Conservation (phyloP, 2,888 invertebrate species). For the Drosophila borborema region DNA sequence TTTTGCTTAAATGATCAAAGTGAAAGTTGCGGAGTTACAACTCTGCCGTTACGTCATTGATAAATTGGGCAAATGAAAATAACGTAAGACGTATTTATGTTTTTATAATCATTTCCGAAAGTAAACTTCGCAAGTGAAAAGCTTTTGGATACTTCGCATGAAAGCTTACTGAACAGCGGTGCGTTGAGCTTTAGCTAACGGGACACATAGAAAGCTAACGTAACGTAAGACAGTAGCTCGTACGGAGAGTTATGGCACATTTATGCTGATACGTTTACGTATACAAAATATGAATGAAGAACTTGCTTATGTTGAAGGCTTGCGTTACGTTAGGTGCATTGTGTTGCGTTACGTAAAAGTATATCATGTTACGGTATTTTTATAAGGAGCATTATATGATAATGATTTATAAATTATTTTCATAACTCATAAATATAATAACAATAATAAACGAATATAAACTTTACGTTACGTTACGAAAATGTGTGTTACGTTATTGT, state of each 20-base stretch:
- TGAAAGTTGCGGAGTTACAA: constrained; percentile 26
- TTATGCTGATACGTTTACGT: background rate
- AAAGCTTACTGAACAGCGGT: background rate
- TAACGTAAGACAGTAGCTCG: background rate
- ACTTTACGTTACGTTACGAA: no score
- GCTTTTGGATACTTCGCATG: constrained; percentile 5
- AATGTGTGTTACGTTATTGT: background rate
- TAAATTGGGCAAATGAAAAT: background rate
- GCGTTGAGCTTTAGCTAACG: background rate
- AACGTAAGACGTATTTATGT: background rate
- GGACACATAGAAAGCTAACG: background rate
- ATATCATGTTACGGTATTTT: background rate
- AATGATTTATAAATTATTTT: background rate
- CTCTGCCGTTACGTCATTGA: background rate
- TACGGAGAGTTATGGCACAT: background rate
- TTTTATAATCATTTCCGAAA: background rate
- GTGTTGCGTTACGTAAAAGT: background rate
- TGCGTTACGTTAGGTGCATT: no score
- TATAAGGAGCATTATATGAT: background rate
- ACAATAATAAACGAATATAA: no score
- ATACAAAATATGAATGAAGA: background rate
- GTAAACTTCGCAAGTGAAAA: constrained; percentile 1
- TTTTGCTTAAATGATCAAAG: constrained; percentile 18
- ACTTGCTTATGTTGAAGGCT: background rate
- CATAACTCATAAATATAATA: background rate